Conservation (phyloP, 2,888 invertebrate genomes). For the Nomada ferruginata region DNA sequence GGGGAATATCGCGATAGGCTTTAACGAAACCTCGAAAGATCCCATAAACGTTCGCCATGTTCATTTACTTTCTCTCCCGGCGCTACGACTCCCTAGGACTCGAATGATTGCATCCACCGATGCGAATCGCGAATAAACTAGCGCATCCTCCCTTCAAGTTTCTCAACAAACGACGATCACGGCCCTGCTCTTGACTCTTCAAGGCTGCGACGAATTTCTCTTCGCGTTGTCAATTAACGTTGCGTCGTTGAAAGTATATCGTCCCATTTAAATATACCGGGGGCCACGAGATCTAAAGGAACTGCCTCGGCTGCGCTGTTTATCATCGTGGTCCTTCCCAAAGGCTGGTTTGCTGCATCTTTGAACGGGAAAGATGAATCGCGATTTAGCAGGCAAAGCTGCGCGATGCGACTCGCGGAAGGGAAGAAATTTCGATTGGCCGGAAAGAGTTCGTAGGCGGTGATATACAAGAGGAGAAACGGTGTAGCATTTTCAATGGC, state of each 20-base stretch:
- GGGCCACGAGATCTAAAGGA: not conserved
- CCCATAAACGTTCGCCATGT: not conserved
- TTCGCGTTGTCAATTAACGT: constrained; percentile 38
- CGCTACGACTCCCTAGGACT: not conserved
- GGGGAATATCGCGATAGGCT: constrained; percentile 14
- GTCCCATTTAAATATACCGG: not conserved
- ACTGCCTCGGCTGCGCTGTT: not conserved
- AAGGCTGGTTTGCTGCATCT: not conserved
- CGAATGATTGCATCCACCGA: not conserved
- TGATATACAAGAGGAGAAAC: not conserved
- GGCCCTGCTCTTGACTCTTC: not conserved
- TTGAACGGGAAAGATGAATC: not conserved
- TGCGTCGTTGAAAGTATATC: constrained; percentile 35
- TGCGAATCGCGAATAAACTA: not conserved
- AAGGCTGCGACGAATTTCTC: constrained; percentile 18
- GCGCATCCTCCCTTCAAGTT: constrained; percentile 9
- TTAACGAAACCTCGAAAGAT: constrained; percentile 6
- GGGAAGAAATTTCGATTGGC: constrained; percentile 2
- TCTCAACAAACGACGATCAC: constrained; percentile 12
- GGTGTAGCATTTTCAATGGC: not conserved
- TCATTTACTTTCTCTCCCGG: not conserved
- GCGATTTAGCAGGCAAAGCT: no score
- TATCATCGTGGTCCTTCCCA: not conserved
- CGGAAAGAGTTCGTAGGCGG: not conserved
- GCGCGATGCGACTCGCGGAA: not conserved